A percentile compares a stretch with the other conserved stretches of the same genome.
These are phyloP conservation scores for Actinernus sp. DNA, from an alignment of 92 coral and sea anemone species.

Conservation along the genomic window DNA sequence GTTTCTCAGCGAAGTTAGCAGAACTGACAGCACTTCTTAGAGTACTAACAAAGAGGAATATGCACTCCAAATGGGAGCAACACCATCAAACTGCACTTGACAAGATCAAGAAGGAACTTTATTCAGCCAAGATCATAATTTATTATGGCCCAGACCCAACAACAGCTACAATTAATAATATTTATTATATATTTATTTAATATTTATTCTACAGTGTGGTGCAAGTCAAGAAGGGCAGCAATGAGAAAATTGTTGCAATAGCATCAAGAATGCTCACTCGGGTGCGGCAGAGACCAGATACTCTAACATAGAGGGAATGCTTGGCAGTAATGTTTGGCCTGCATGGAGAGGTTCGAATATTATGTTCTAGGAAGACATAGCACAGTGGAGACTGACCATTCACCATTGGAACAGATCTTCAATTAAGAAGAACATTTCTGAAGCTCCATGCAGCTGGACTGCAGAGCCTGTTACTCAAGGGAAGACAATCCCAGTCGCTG, in stretches of 20 bases:
- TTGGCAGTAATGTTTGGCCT: constrained; percentile 43
- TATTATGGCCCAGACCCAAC: constrained; percentile 53
- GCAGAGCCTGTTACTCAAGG: constrained; percentile 55
- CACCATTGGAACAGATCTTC: too few species aligned
- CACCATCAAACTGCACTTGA: constrained; percentile 57
- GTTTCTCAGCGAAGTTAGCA: constrained; percentile 59
- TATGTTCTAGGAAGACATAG: constrained; percentile 52
- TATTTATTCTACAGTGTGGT: constrained; percentile 43
- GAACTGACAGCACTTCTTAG: constrained; percentile 52
- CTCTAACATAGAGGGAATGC: constrained; percentile 33
- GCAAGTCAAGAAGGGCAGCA: constrained; percentile 47
- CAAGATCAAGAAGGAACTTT: constrained; percentile 50
- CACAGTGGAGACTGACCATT: constrained; percentile 44
- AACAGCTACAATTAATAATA: constrained; percentile 38
- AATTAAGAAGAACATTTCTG: too few species aligned
- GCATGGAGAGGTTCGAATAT: constrained; percentile 50
- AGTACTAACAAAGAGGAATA: constrained; percentile 63
- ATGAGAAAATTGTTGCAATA: constrained; percentile 28
- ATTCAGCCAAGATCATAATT: constrained; percentile 32
- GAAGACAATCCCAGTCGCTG: constrained; percentile 67
- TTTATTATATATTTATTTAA: too few species aligned
- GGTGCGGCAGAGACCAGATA: constrained; percentile 39
- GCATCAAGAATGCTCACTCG: constrained; percentile 44
- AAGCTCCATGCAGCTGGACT: constrained; percentile 30
- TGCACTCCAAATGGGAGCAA: constrained; percentile 49